Conservation (phyloP, 2,113 vertebrate genomes). For the Todiramphus chloris region DNA sequence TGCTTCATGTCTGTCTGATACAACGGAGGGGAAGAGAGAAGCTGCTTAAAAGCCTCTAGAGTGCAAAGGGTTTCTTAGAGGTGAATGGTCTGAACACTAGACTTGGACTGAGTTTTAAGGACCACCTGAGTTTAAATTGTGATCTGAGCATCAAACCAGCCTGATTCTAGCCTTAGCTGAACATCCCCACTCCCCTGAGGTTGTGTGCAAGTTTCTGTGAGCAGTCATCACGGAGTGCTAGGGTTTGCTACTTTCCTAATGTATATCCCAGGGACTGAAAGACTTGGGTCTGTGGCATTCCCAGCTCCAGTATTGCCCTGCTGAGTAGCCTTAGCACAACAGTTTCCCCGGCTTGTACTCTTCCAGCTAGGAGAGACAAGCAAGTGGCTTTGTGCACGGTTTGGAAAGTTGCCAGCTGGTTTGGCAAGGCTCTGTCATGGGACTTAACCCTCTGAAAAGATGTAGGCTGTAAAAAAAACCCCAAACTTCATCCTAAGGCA, state of each 20-base stretch:
- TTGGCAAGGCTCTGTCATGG: neutral
- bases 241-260: neutral
- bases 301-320: neutral
- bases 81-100: neutral
- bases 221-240: fast-evolving
- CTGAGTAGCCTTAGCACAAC: neutral
- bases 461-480: neutral
- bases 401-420: neutral
- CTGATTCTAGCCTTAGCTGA: neutral
- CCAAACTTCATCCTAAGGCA: neutral
- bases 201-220: neutral
- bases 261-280: neutral
- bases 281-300: neutral
- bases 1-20: neutral
- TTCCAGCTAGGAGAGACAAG: neutral
- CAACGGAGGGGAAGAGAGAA: neutral
- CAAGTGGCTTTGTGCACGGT: neutral
- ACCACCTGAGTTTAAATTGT: neutral
- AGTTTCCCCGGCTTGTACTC: neutral
- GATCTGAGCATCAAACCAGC: neutral
- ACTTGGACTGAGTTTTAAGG: neutral
- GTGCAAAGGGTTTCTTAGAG: neutral
- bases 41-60: neutral
- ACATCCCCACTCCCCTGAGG: neutral
- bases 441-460: neutral